Conservation (phyloP, 2,888 invertebrate species). For the Scaptomyza caliginosa region DNA sequence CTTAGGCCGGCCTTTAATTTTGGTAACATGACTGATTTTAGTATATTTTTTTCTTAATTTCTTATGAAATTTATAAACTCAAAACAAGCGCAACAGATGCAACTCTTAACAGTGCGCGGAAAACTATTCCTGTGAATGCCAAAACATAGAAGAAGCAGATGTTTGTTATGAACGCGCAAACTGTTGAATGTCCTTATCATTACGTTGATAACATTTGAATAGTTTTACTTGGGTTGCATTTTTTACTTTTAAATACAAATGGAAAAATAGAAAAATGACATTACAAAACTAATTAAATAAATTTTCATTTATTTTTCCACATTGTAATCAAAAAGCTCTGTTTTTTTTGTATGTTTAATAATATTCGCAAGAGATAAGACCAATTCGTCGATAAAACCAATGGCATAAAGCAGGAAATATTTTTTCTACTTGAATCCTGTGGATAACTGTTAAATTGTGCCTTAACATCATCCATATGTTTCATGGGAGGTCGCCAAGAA, state of each 20-base stretch:
- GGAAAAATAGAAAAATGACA: too few species aligned
- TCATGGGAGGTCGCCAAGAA: constrained; percentile 21
- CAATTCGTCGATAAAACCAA: constrained; percentile 27
- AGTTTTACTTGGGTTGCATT: too few species aligned
- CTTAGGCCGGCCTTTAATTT: background rate
- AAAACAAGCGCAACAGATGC: background rate
- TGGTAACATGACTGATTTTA: background rate
- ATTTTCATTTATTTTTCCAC: constrained; percentile 24
- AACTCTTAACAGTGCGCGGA: background rate
- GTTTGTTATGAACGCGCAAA: background rate
- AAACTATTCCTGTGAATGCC: background rate
- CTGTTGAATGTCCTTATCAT: background rate
- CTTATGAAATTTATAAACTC: background rate
- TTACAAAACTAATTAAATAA: background rate
- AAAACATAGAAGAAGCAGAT: background rate
- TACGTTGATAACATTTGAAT: too few species aligned
- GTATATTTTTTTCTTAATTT: background rate
- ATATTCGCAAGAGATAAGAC: constrained; percentile 11
- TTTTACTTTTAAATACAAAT: too few species aligned
- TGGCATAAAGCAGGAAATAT: constrained; percentile 35
- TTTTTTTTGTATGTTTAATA: constrained; percentile 2
- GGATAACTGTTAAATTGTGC: constrained; percentile 37
- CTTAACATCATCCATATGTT: constrained; percentile 32
- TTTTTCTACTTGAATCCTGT: constrained; percentile 31
- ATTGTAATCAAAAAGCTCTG: constrained; percentile 20